These are phyloP conservation scores for Nipponia nippon DNA, from an alignment of 2,113 vertebrate species.

Conservation along the genomic window DNA sequence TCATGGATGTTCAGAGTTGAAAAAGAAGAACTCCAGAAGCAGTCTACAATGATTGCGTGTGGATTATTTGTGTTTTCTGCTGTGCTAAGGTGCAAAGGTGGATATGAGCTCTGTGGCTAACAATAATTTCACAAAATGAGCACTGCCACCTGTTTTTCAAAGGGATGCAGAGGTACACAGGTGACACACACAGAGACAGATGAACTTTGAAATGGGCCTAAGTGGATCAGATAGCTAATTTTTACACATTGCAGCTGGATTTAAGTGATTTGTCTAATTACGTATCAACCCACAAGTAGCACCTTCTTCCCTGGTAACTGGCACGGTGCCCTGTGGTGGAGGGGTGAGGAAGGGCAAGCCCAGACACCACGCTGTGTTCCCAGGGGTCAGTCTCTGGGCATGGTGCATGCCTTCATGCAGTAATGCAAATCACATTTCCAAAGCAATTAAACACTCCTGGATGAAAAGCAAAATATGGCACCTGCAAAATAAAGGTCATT, in stretches of 20 bases:
- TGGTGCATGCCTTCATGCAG: not conserved
- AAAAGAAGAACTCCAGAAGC: not conserved
- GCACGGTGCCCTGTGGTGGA: fast-evolving
- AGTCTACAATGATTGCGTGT: fast-evolving
- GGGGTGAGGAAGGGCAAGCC: not conserved
- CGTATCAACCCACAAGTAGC: not conserved
- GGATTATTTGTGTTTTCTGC: not conserved
- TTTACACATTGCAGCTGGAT: not conserved
- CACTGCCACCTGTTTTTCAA: not conserved
- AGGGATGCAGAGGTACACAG: not conserved
- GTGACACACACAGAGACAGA: not conserved
- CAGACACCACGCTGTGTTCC: fast-evolving
- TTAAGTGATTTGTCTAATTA: not conserved
- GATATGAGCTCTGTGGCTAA: not conserved
- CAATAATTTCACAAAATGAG: not conserved
- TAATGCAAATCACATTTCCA: not conserved
- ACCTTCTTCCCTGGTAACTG: not conserved
- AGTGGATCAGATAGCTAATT: not conserved
- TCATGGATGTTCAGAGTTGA: not conserved
- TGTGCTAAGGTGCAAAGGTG: not conserved
- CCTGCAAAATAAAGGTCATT: not conserved
- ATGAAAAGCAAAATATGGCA: not conserved
- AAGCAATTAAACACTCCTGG: not conserved
- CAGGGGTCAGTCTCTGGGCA: not conserved
- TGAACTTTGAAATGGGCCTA: not conserved